These are phyloP conservation scores for Homarus gammarus DNA, from an alignment of 2,888 invertebrate genomes.

Conservation along the genomic window DNA sequence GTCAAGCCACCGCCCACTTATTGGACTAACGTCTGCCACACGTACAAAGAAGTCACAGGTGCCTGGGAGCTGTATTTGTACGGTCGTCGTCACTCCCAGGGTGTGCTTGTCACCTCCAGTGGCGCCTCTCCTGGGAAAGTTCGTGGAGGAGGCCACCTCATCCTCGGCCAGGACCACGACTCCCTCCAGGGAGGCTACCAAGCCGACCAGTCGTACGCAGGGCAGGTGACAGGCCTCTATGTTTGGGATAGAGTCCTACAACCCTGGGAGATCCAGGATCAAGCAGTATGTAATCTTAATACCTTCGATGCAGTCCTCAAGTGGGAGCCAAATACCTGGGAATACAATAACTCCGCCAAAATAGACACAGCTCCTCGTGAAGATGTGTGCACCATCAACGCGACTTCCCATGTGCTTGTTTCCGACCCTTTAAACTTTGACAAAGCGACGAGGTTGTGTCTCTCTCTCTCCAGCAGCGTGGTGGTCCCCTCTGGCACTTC, in stretches of 20 bases:
- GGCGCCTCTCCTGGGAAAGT: not conserved
- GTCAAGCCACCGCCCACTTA: not conserved
- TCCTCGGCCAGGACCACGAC: slow-evolving; percentile 22
- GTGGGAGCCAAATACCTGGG: slow-evolving; percentile 5
- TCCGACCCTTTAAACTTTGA: not conserved
- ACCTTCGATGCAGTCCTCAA: not conserved
- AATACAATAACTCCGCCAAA: not conserved
- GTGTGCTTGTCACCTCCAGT: not conserved
- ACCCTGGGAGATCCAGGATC: not conserved
- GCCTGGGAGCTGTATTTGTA: not conserved
- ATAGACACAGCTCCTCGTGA: not conserved
- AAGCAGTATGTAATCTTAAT: not conserved
- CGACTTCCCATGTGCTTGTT: not conserved
- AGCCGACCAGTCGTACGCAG: slow-evolving; percentile 8
- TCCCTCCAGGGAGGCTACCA: slow-evolving; percentile 22
- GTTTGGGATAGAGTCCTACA: not conserved
- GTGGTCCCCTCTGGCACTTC: not conserved
- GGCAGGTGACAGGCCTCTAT: not conserved
- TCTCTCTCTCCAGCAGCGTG: not conserved
- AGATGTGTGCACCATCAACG: not conserved
- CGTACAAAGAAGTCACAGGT: not conserved
- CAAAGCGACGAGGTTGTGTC: not conserved
- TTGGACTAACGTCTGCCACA: slow-evolving; percentile 12
- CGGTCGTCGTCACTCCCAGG: not conserved
- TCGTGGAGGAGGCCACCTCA: slow-evolving; percentile 8